A percentile compares a stretch with the other conserved stretches of the same genome.
These are phyloP conservation scores for Yponomeuta malinellus DNA, from an alignment of 2,888 invertebrate genomes.

Conservation along the genomic window DNA sequence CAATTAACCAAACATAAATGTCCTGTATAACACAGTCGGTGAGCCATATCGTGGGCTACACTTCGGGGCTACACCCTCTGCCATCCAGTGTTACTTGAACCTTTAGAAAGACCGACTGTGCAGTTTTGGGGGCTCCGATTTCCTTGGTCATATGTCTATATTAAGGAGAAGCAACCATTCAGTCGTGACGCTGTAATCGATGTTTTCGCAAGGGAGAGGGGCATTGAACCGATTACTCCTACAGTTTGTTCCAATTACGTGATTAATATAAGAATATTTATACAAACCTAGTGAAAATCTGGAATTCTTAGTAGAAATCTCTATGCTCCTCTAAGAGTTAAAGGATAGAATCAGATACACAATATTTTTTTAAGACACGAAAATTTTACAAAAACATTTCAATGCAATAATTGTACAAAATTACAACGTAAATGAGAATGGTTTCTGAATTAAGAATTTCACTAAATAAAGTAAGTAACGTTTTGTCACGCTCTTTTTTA, in stretches of 20 bases:
- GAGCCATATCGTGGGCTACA: neutral
- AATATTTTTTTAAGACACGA: too few species aligned
- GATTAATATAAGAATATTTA: neutral
- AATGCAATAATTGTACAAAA: too few species aligned
- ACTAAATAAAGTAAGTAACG: too few species aligned
- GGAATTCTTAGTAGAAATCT: neutral
- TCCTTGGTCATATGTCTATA: slow-evolving; percentile 15
- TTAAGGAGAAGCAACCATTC: slow-evolving; percentile 16
- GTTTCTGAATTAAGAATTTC: too few species aligned
- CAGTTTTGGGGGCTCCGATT: neutral
- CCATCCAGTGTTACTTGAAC: neutral
- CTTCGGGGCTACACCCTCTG: neutral
- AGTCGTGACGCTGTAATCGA: slow-evolving; percentile 26
- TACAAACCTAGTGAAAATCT: neutral
- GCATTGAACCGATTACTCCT: slow-evolving; percentile 25
- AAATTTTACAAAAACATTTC: too few species aligned
- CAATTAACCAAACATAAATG: slow-evolving; percentile 8
- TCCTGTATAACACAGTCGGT: slow-evolving; percentile 6
- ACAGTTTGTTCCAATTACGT: neutral
- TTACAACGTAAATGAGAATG: too few species aligned
- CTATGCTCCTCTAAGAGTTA: too few species aligned
- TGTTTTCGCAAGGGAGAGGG: slow-evolving; percentile 24
- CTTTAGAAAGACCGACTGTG: neutral
- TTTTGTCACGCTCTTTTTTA: too few species aligned
- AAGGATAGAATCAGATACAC: too few species aligned